Base-by-base conservation (phyloP, 30 jellyfish, hydroid and myxozoan genomes). In the Thelohanellus kitauei region DNA sequence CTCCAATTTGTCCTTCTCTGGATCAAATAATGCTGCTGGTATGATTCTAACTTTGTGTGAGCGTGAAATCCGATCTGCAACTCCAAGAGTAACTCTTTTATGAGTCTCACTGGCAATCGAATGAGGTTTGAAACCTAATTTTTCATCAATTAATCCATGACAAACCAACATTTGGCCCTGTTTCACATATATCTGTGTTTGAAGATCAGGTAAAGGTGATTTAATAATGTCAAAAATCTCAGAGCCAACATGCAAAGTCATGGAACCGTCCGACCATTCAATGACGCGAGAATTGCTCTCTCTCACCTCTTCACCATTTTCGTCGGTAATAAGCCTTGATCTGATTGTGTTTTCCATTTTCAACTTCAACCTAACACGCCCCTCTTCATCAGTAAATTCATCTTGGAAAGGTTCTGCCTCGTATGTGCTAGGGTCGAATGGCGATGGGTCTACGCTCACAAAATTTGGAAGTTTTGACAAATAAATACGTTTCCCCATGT, bases 181-280 rank as follows among this genome's bases (percentile, higher is more conserved):
- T 27, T n/a, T 27, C n/a, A 27, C 8, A 27, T 5, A 27, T 27
- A 27, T 5, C 50, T 64, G 84, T 4, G 88, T 84, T 38, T 78
- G 88, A 14, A 62, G 42, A 24, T 87, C 88, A 25, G 88, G 64
- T 21, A 78, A 53, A 20, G 84, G 84, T 88, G 66, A 62, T 45
- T 56, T 64, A 35, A 78, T 61, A 18, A 64, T 66, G 44, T 78
- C 95, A 47, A 78, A 78, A 14, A 78, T 56, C 40, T 78, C 95
- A 43, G 57, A 61, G 17, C 95, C 95, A 24, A 78, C 54, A 43
- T 78, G 95, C 54, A 78, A 41, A 2, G 95, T 61, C 14, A 56
- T 33, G 24, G 86, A 55, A 8, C 95, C 95, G 52, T 78, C 95
- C 8, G 95, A 78, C 95, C 95, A 78, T 14, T 59, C 67, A 0